Base-by-base conservation (phyloP, 2,113 vertebrate species). In the Microcebus lehilahytsara region DNA sequence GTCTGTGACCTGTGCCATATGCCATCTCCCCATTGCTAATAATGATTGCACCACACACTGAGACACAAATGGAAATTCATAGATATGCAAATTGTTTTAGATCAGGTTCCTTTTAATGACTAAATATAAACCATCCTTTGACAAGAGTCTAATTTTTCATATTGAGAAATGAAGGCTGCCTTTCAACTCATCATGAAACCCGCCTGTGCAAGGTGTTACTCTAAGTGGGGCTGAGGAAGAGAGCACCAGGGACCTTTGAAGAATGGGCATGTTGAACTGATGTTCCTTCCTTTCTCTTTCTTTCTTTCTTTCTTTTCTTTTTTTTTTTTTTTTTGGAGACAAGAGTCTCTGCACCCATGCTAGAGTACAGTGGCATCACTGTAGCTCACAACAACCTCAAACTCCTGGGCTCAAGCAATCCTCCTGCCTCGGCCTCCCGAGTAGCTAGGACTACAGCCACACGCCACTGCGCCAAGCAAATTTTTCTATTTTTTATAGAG, bases 151-250 rank as follows among this genome's bases (percentile, higher is more conserved):
- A 84, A 78, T 81, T 75, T 88, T 30, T 93, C 53, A 53, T 88
- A 58, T 84, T 86, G 83, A 91, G 95, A 96, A 96, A 93, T n/a
- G 62, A 62, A 93, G 78, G n/a, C 27, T 71, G 20, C 40, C 93
- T 95, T 69, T 95, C 79, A 85, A 46, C 30, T 62, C 78, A 37
- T 85, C 22, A 23, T 67, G 91, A 90, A 87, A 91, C 32, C 14
- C 5, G 37, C 42, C 60, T 40, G 19, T 71, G 78, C 71, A 77
- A 93, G 84, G 40, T 4, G 19, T n/a, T 34, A 5, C 42, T 8
- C 0, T n/a, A 49, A 56, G 51, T 23, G 51, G 58, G 20, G 62
- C 0, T 62, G 62, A 34, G n/a, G 30, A 60, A 40, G 84, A 66
- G 53, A 71, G 12, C 27, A 46, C 12, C n/a, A 5, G 58, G n/a